Conservation (phyloP, 2,113 vertebrate genomes). For the Zosterops lateralis region DNA sequence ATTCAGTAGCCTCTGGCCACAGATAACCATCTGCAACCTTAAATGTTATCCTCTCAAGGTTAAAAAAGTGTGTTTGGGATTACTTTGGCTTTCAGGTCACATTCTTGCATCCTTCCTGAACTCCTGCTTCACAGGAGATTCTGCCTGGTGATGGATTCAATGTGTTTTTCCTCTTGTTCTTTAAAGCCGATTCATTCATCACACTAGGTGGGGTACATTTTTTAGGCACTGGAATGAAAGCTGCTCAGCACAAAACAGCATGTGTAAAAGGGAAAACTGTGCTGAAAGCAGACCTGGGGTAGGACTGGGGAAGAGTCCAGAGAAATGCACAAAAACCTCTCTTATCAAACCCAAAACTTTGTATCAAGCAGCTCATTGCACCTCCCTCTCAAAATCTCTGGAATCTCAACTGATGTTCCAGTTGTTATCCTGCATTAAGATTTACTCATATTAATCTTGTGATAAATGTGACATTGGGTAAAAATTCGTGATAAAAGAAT, state of each 20-base stretch:
- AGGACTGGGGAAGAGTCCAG: not conserved
- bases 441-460: not conserved
- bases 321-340: not conserved
- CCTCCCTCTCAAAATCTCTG: not conserved
- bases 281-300: not conserved
- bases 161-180: constrained; percentile 20
- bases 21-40: not conserved
- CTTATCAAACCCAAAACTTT: not conserved
- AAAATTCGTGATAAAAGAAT: too few species aligned
- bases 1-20: not conserved
- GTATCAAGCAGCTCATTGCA: not conserved
- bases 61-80: not conserved
- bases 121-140: constrained; percentile 3
- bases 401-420: not conserved
- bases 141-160: not conserved
- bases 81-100: constrained; percentile 12
- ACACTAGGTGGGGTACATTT: constrained; percentile 36
- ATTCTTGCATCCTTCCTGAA: constrained; percentile 11
- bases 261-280: not conserved
- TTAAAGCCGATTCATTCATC: not conserved
- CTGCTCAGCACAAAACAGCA: not conserved
- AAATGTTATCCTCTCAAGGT: not conserved
- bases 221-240: constrained; percentile 3
- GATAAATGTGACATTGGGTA: too few species aligned
- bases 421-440: not conserved